phyloP scores from a whole-genome alignment of 2,888 invertebrate genomes.

The Psylliodes chrysocephalus region DNA sequence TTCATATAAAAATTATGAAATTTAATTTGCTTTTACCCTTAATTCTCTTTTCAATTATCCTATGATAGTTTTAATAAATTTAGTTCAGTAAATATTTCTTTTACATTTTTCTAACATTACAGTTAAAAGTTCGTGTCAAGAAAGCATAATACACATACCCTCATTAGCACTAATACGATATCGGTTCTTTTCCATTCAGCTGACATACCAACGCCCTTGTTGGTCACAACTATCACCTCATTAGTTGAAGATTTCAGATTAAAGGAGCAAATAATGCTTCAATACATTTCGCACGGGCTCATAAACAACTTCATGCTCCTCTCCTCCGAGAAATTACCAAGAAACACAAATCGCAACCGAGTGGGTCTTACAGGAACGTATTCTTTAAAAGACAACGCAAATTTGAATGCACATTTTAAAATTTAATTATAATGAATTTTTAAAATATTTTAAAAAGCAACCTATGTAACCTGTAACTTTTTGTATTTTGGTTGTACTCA shows the following conservation, averaged over 20 bases:
- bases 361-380: conserved; percentile 23
- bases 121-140: conserved; percentile 5
- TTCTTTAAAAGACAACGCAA: too few relatives aligned
- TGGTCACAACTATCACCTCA: conserved; percentile 41
- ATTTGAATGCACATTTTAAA: too few relatives aligned
- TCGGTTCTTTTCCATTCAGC: not conserved
- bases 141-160: conserved; percentile 9
- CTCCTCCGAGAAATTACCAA: conserved; percentile 28
- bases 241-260: conserved; percentile 45
- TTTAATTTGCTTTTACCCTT: too few relatives aligned
- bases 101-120: too few relatives aligned
- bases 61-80: too few relatives aligned
- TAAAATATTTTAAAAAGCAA: too few relatives aligned
- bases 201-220: conserved; percentile 40
- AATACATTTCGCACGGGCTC: conserved; percentile 38
- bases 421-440: too few relatives aligned
- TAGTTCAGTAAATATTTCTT: too few relatives aligned
- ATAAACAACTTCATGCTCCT: conserved; percentile 38
- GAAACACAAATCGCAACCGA: conserved; percentile 14
- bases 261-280: conserved; percentile 43
- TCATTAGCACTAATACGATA: conserved; percentile 21
- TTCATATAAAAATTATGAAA: too few relatives aligned
- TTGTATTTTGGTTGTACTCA: too few relatives aligned
- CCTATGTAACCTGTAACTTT: too few relatives aligned
- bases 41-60: too few relatives aligned